phyloP scores from a whole-genome alignment of 2,797 vertebrate species.

The Brachyalestes nurse region DNA sequence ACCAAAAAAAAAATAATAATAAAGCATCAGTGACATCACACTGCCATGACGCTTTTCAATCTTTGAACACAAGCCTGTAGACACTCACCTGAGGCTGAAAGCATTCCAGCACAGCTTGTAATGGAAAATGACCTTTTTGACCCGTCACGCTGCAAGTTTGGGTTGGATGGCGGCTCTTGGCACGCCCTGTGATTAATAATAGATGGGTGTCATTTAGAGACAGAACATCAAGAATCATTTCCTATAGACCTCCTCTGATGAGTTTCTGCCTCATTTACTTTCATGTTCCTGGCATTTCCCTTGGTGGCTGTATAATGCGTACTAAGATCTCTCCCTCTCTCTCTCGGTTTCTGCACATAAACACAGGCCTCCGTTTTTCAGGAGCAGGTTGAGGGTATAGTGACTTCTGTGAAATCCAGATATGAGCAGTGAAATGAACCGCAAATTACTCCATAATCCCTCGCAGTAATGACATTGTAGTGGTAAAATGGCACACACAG shows the following conservation, averaged over 20 bases:
- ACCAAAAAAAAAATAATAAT: background rate
- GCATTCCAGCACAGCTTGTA: slow-evolving; percentile 2
- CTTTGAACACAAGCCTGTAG: background rate
- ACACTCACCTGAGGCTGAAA: background rate
- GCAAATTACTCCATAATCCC: slow-evolving; percentile 45
- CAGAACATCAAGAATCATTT: slow-evolving; percentile 43
- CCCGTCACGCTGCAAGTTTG: slow-evolving; percentile 12
- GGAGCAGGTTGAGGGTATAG: background rate
- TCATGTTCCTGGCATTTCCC: slow-evolving; percentile 50
- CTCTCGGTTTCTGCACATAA: background rate
- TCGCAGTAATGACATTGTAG: background rate
- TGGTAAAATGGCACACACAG: slow-evolving; percentile 23
- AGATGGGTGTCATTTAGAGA: slow-evolving; percentile 48
- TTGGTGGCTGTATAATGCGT: slow-evolving; percentile 40
- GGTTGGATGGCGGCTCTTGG: slow-evolving; percentile 21
- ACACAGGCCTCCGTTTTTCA: background rate
- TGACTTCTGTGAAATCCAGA: slow-evolving; percentile 22
- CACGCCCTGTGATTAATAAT: slow-evolving; percentile 50
- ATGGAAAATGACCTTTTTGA: slow-evolving; percentile 29
- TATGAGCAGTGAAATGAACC: slow-evolving; percentile 19
- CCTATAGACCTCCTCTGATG: slow-evolving; percentile 42
- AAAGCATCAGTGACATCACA: background rate
- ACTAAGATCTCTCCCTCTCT: slow-evolving; percentile 20
- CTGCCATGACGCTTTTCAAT: background rate
- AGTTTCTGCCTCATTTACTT: slow-evolving; percentile 55